phyloP scores from a whole-genome alignment of 2,797 vertebrate genomes.

The Euthynnus affinis region DNA sequence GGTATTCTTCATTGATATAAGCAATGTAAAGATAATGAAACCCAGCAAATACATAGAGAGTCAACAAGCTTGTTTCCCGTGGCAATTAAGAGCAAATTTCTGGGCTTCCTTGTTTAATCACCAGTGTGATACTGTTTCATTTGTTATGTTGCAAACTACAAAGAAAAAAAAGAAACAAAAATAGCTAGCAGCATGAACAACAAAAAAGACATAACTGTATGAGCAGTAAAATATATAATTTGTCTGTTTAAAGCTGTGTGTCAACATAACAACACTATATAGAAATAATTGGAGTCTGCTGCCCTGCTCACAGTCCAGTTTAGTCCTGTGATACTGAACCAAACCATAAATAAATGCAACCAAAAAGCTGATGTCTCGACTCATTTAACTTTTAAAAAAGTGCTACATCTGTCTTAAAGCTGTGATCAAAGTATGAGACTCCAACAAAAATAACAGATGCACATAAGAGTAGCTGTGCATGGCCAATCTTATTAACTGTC shows the following conservation, averaged over 20 bases:
- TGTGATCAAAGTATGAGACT: neutral
- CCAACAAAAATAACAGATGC: neutral
- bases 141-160: constrained; percentile 8
- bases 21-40: constrained; percentile 4
- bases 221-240: constrained; percentile 13
- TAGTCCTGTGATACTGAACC: neutral
- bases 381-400: neutral
- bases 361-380: neutral
- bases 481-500: constrained; percentile 23
- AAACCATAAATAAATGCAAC: constrained; percentile 11
- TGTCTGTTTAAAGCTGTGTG: constrained; percentile 4
- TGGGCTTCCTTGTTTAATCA: constrained; percentile 29
- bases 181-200: constrained; percentile 2
- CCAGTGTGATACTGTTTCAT: constrained; percentile 4
- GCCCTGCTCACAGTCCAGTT: neutral
- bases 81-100: neutral
- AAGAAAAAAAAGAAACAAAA: neutral
- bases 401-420: neutral
- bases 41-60: neutral
- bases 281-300: constrained; percentile 32
- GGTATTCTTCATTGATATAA: neutral
- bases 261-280: neutral
- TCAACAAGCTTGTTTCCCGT: constrained; percentile 4
- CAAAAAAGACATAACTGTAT: constrained; percentile 1
- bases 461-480: constrained; percentile 37